Base-by-base conservation (phyloP, 1,140 invertebrate genomes). In the Neomicropteryx cornuta region DNA sequence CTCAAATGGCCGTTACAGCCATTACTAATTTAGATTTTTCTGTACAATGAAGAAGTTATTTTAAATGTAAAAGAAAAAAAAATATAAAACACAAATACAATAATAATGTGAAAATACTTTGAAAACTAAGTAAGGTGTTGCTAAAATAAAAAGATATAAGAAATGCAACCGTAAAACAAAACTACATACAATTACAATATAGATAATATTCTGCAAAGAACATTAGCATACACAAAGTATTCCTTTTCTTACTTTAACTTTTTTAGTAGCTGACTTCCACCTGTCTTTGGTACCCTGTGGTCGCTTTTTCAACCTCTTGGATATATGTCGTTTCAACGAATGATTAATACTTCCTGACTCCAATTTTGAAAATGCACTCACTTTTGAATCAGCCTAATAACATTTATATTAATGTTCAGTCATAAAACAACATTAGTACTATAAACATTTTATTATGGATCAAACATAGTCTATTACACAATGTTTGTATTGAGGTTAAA, bases 181-280 rank as follows among this genome's bases (percentile, higher is more conserved):
- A 30, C 18, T 30, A 5, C 13, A 32, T 5, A 17, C 30, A 32
- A 32, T 32, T 14, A 32, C 13, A 32, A 13, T 32, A 32, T 5
- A 5, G 18, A 32, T 14, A 32, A 32, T 27, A 27, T 8, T 8
- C 24, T 14, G 39, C 33, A 36, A 39, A 39, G 14, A 39, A 39
- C 22, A 39, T n/a, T n/a, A n/a, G n/a, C n/a, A 27, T 8, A 13
- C 23, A 13, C 13, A 27, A 27, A 27, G 23, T 27, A 27, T 13
- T 27, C 23, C 23, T 38, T 20, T 18, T 53, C 74, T 74, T 76
- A 77, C 75, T 67, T 73, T 70, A 52, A 77, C 75, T 75, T 73
- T 77, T 44, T 73, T 70, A 49, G 75, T 76, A 42, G 75, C 76
- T 44, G 49, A 70, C 48, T 68, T 74, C 76, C 76, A 79, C 42